Conservation (phyloP, 1,140 invertebrate genomes). For the Lordiphosa stackelbergi region DNA sequence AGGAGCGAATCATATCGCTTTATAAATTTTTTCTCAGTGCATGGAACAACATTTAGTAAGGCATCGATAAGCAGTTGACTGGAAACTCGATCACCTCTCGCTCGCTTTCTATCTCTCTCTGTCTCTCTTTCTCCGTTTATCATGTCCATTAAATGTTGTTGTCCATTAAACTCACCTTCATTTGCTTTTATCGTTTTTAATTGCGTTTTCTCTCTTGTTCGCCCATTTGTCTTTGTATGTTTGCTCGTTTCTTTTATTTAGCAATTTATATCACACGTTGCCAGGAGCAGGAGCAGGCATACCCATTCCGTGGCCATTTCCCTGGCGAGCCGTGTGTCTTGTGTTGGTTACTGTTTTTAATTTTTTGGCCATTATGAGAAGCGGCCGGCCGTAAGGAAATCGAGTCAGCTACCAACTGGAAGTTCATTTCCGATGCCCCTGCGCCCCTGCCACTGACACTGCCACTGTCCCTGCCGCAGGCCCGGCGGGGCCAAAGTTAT, state of each 20-base stretch:
- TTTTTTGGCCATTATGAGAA: slow-evolving; percentile 69
- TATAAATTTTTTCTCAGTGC: too few relatives aligned
- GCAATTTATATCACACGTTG: slow-evolving; percentile 73
- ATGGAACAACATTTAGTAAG: too few relatives aligned
- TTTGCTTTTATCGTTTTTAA: slow-evolving; percentile 74
- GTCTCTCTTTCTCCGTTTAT: slow-evolving; percentile 6
- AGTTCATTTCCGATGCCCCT: slow-evolving; percentile 4
- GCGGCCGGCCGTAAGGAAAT: slow-evolving; percentile 46
- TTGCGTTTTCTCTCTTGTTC: slow-evolving; percentile 46
- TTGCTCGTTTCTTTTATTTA: slow-evolving; percentile 72
- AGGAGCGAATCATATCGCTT: too few relatives aligned
- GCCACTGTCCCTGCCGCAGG: slow-evolving; percentile 1
- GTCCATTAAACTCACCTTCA: slow-evolving; percentile 60
- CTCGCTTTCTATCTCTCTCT: background rate
- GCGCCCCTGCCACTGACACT: background rate
- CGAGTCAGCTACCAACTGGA: slow-evolving; percentile 7
- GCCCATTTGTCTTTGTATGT: slow-evolving; percentile 66
- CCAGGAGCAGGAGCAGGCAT: slow-evolving; percentile 5
- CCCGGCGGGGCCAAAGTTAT: slow-evolving; percentile 56
- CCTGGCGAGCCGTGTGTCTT: slow-evolving; percentile 48
- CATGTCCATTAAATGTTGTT: slow-evolving; percentile 47
- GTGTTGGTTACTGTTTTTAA: slow-evolving; percentile 68
- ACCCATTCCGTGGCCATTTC: slow-evolving; percentile 25
- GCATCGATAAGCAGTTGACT: too few relatives aligned
- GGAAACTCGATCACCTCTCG: background rate